Conservation (phyloP, 2,888 invertebrate genomes). For the Noctuana brunneofusca region DNA sequence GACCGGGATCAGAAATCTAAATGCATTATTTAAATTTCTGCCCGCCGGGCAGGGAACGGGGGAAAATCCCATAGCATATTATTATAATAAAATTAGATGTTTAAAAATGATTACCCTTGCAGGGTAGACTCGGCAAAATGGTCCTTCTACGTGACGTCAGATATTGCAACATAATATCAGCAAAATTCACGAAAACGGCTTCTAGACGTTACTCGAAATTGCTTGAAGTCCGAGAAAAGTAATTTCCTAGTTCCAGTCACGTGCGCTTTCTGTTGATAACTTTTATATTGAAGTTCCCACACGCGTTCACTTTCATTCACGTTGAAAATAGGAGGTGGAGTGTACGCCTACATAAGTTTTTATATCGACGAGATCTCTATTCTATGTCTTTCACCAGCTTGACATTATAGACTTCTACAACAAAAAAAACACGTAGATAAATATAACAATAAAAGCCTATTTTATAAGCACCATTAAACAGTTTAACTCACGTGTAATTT, state of each 20-base stretch:
- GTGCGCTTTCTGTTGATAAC: constrained; percentile 20
- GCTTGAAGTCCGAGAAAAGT: background rate
- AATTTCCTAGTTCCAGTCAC: constrained; percentile 25
- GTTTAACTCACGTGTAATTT: too few relatives aligned
- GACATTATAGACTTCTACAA: too few relatives aligned
- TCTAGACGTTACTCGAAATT: constrained; percentile 11
- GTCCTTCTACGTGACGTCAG: constrained; percentile 7
- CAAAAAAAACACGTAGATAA: too few relatives aligned
- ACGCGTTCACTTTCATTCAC: constrained; percentile 26
- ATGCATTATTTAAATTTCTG: too few relatives aligned
- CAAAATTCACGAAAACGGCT: background rate
- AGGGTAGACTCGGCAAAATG: background rate
- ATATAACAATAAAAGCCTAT: too few relatives aligned
- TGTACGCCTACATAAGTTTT: background rate
- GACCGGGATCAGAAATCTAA: too few relatives aligned
- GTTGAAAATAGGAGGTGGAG: constrained; percentile 8
- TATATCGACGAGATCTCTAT: background rate
- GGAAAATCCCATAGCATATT: too few relatives aligned
- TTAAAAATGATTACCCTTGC: too few relatives aligned
- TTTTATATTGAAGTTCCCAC: constrained; percentile 31
- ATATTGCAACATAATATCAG: background rate
- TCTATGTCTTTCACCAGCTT: too few relatives aligned
- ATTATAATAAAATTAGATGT: too few relatives aligned
- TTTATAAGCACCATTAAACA: too few relatives aligned
- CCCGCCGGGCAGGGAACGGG: too few relatives aligned